Evolutionary conservation across 1,140 invertebrate genomes (phyloP).

Genomic region (Saccostrea echinata): DNA sequence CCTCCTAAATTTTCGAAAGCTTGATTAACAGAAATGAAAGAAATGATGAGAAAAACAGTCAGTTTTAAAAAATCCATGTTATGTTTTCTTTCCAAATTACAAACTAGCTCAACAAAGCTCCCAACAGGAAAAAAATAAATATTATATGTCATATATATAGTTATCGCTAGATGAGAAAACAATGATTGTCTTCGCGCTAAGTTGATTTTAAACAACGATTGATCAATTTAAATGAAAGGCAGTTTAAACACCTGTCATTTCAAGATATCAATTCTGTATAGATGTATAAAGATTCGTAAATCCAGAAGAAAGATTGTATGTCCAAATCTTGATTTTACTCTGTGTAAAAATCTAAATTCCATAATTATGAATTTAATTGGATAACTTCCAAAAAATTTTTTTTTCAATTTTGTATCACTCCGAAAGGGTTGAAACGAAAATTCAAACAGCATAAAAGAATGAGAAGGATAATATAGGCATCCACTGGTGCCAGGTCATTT

Average conservation of each 20-base stretch:
- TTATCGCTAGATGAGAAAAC: not conserved
- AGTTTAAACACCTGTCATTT: conserved; percentile 27
- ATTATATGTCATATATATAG: not conserved
- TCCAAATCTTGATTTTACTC: not conserved
- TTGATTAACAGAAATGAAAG: not conserved
- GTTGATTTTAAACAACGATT: not conserved
- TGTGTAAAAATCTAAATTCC: no score
- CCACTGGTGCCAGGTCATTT: no score
- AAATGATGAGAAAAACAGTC: not conserved
- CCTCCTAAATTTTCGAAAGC: conserved; percentile 11
- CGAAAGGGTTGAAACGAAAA: no score
- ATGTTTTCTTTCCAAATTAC: not conserved
- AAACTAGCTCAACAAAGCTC: not conserved
- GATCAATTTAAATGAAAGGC: not conserved
- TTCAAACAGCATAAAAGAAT: no score
- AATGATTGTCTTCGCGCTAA: not conserved
- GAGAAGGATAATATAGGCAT: no score
- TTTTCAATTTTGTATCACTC: no score
- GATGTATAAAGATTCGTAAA: not conserved
- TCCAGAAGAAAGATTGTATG: not conserved
- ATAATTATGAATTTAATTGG: no score
- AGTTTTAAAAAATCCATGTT: not conserved
- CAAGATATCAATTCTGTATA: not conserved
- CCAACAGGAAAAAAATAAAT: not conserved
- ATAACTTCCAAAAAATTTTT: no score